Percentiles rank a stretch among this genome's conserved stretches.
phyloP scores from a whole-genome alignment of 2,888 invertebrate genomes.

The Oligia fasciuncula region DNA sequence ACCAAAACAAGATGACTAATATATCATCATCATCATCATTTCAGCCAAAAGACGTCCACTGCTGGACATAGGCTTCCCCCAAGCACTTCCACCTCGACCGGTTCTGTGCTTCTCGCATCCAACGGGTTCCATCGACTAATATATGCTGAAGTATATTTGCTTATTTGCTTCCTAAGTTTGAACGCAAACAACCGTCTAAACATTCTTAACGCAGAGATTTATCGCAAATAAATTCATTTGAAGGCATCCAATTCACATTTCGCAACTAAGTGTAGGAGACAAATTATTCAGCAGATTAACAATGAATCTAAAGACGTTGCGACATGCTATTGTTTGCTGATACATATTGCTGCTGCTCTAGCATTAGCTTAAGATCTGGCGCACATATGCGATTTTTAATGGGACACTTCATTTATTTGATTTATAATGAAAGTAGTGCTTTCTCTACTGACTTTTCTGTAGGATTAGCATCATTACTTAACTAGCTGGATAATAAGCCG shows the following conservation, averaged over 20 bases:
- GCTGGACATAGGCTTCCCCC: too few species aligned
- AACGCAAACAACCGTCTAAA: constrained; percentile 26
- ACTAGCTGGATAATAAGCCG: background rate
- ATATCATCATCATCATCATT: too few species aligned
- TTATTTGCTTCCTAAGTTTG: constrained; percentile 28
- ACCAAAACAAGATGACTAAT: constrained; percentile 18
- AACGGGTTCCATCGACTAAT: too few species aligned
- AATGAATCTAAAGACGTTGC: constrained; percentile 79
- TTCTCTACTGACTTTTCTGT: constrained; percentile 13
- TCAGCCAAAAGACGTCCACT: too few species aligned
- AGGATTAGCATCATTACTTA: background rate
- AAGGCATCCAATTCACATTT: constrained; percentile 60
- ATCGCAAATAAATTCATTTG: constrained; percentile 56
- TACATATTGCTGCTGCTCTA: constrained; percentile 69
- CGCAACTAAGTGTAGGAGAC: constrained; percentile 79
- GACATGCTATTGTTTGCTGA: constrained; percentile 79
- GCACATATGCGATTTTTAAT: constrained; percentile 46
- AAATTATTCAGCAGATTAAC: constrained; percentile 81
- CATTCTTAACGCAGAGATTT: constrained; percentile 28
- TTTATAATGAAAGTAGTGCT: constrained; percentile 32
- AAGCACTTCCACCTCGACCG: too few species aligned
- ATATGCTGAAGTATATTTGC: constrained; percentile 14
- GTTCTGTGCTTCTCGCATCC: too few species aligned
- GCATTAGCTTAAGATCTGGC: constrained; percentile 66
- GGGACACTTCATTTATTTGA: constrained; percentile 44